Base-by-base conservation (phyloP, 2,113 vertebrate species). In the Anser brachyrhynchus region DNA sequence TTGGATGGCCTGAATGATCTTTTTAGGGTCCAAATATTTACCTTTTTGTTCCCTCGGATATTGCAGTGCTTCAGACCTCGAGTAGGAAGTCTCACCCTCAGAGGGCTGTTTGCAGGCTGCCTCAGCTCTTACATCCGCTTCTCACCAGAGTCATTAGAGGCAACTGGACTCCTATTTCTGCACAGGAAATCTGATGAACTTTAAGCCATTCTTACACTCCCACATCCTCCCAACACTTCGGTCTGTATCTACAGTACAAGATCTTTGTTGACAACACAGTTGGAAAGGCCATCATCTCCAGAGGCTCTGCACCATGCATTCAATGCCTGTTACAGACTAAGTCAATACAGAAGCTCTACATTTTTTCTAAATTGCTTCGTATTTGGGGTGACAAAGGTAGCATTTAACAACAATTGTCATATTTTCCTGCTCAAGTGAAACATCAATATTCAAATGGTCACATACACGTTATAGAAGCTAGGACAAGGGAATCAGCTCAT, bases 101-200 rank as follows among this genome's bases (percentile, higher is more conserved):
- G 46, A 93, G 87, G 33, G 25, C 5, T 77, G 70, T 46, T 81
- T 72, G 46, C 23, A 5, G 5, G 51, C 35, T 66, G 20, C 3
- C 33, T 84, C 80, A 41, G 77, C 20, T 89, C 78, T 41, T 65
- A 78, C 52, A 91, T 95, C 84, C 1, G 18, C 84, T 95, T 95
- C 66, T 78, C 81, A 41, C 70, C 31, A 85, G 9, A 83, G 33
- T 52, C 54, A 76, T 65, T 82, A 91, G 82, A 92, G 55, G 61
- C 77, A 91, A 91, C n/a, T 41, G 70, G 91, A 84, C 65, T 84
- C 46, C 43, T 89, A 14, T 39, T 92, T 84, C 71, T 89, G 57
- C 62, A 92, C 70, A 84, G 89, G 91, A 96, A 95, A 92, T 79
- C 26, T 76, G 58, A 95, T 58, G 43, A 78, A 87, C 87, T 90